A percentile compares a stretch with the other conserved stretches of the same genome.
phyloP scores from a whole-genome alignment of 2,797 vertebrate genomes.

The Channallabes apus region DNA sequence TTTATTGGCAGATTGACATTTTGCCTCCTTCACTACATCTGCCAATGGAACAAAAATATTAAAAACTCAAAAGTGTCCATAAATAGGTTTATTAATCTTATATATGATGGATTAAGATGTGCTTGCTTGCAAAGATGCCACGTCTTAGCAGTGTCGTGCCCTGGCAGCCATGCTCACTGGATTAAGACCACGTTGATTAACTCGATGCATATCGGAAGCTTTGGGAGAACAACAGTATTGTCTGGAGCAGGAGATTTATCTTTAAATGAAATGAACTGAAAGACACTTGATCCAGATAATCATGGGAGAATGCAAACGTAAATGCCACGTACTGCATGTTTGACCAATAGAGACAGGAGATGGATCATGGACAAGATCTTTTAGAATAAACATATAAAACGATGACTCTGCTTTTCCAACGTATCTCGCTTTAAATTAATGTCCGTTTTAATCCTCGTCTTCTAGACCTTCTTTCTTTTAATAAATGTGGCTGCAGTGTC shows the following conservation, averaged over 20 bases:
- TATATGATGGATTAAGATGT: not conserved
- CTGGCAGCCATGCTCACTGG: not conserved
- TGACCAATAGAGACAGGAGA: not conserved
- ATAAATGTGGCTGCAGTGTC: not conserved
- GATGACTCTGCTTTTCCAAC: not conserved
- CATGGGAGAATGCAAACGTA: not conserved
- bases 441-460: not conserved
- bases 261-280: not conserved
- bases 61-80: not conserved
- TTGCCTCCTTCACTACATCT: not conserved
- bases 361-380: not conserved
- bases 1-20: not conserved
- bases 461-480: not conserved
- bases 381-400: slow-evolving; percentile 8
- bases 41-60: not conserved
- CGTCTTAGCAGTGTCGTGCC: not conserved
- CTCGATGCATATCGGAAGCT: not conserved
- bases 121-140: not conserved
- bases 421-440: not conserved
- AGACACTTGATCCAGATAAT: not conserved
- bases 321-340: not conserved
- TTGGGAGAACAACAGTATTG: no score
- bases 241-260: not conserved
- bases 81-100: not conserved
- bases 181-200: not conserved